A percentile compares a stretch with the other conserved stretches of the same genome.
Conservation (phyloP, 2,113 vertebrate genomes). For the Alouatta palliata region DNA sequence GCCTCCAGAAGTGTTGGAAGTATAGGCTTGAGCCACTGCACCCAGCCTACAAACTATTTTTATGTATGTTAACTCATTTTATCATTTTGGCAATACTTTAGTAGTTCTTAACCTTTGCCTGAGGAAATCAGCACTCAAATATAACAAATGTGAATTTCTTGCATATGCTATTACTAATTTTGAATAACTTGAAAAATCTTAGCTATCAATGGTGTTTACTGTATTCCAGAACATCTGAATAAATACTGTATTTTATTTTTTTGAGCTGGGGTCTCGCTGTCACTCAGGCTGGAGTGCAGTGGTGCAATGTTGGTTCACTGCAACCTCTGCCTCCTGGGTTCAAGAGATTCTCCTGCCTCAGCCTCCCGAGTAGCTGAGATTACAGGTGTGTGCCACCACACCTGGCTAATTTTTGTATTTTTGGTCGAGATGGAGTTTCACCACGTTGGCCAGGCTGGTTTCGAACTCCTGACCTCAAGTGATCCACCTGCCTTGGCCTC, state of each 20-base stretch:
- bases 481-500: background rate
- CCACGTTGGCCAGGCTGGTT: too few relatives aligned
- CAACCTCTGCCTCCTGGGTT: too few relatives aligned
- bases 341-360: background rate
- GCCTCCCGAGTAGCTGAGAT: background rate
- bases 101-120: background rate
- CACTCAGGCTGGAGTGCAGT: too few relatives aligned
- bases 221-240: background rate
- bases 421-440: background rate
- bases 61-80: background rate
- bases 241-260: background rate
- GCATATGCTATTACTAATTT: background rate
- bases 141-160: conserved; percentile 1
- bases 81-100: background rate
- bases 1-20: too few relatives aligned
- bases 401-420: background rate
- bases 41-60: background rate
- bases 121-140: background rate
- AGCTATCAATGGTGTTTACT: background rate
- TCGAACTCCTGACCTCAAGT: background rate
- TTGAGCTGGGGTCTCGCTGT: too few relatives aligned
- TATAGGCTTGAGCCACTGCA: too few relatives aligned
- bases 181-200: background rate
- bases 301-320: too few relatives aligned
- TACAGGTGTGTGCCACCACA: background rate